These are phyloP conservation scores for Spilarctia lutea DNA, from an alignment of 2,888 invertebrate genomes.

Conservation along the genomic window DNA sequence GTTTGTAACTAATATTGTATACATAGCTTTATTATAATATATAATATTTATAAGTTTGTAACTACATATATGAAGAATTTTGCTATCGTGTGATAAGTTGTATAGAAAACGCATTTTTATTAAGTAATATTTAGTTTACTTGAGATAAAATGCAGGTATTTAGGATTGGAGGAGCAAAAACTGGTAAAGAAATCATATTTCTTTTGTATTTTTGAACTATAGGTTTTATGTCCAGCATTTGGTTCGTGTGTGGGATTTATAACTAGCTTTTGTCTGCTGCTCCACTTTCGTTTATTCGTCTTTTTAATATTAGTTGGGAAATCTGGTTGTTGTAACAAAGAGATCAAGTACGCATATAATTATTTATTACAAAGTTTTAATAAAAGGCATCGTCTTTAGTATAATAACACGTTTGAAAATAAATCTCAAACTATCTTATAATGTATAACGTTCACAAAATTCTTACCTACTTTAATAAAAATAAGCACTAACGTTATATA, in stretches of 20 bases:
- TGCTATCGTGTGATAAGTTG: not conserved
- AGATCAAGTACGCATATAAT: not conserved
- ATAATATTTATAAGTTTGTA: conserved; percentile 19
- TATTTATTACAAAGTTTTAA: not conserved
- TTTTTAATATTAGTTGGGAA: too few relatives aligned
- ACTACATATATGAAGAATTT: conserved; percentile 8
- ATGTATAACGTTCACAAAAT: not conserved
- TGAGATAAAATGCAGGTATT: conserved; percentile 22
- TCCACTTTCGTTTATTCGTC: too few relatives aligned
- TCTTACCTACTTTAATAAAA: conserved; percentile 32
- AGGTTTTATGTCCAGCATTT: not conserved
- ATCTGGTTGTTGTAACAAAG: not conserved
- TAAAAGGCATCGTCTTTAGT: not conserved
- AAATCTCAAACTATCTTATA: too few relatives aligned
- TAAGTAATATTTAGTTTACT: conserved; percentile 36
- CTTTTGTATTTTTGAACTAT: not conserved
- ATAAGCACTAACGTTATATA: conserved; percentile 33
- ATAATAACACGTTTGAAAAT: not conserved
- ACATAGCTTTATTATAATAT: conserved; percentile 34
- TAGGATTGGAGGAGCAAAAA: not conserved
- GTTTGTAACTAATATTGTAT: conserved; percentile 19
- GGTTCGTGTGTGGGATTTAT: not conserved
- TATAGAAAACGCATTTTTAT: conserved; percentile 17
- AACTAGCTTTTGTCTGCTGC: too few relatives aligned
- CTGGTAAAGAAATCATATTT: not conserved